Base-by-base conservation (phyloP, 2,113 vertebrate genomes). In the Stictonetta naevosa region DNA sequence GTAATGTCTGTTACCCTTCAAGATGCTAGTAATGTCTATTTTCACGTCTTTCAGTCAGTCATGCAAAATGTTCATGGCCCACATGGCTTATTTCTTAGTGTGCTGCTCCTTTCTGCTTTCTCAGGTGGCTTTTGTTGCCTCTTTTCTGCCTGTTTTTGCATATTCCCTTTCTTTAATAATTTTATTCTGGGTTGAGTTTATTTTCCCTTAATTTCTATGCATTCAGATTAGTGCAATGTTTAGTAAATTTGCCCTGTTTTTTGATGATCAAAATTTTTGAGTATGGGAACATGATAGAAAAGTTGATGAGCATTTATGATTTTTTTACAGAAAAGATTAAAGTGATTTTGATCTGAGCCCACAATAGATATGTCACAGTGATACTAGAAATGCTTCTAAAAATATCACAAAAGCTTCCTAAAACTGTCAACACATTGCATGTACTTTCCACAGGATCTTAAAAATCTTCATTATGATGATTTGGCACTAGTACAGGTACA, bases 361-460 rank as follows among this genome's bases (percentile, higher is more conserved):
- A 34, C 77, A 79, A 12, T 22, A 84, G 77, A 15, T 82, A 36
- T 36, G 66, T 84, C 53, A 93, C 66, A 83, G 44, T 0, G 0
- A 55, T 76, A 74, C 59, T 80, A 91, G 67, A 71, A 95, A 88
- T 33, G 31, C 28, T 46, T 72, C 84, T 89, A 82, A 96, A 95
- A 93, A 91, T 96, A 95, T 14, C 83, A 93, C 40, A 89, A 89
- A 94, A 87, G 71, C 88, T 95, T 84, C 66, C 81, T 83, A 59
- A 93, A 96, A 79, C 44, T 93, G 74, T 85, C 78, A 82, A 78
- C 67, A 21, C 20, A 3, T 71, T 88, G 11, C 60, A 15, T 28
- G 42, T 82, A 72, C 76, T 93, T 97, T 92, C 75, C 77, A 64
- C n/a, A 25, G 26, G 77, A 66, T 82, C 88, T 80, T 85, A 69